Base-by-base conservation (phyloP, 2,888 invertebrate species). In the Tetragonula carbonaria region DNA sequence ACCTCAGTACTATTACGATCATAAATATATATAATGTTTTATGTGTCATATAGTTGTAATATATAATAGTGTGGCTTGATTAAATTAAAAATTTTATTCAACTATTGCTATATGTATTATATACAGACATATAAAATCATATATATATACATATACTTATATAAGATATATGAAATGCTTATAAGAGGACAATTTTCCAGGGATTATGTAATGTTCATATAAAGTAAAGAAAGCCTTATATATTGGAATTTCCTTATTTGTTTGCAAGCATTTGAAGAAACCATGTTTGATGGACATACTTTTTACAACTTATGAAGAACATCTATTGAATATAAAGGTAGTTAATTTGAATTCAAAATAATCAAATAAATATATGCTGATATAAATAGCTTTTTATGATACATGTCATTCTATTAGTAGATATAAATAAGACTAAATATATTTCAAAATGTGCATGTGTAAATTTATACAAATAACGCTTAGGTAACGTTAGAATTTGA, bases 261-360 rank as follows among this genome's bases (percentile, higher is more conserved):
- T 89, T 88, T 88, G 63, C 87, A 88, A 88, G 80, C 85, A 82
- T 88, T 89, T 82, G 87, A 89, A 88, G 89, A 88, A 86, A 88
- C 86, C 86, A 86, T 86, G 79, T 88, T 88, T 85, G 88, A 73
- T 65, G 88, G 84, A 65, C 83, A 87, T 89, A 87, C 85, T 88
- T 88, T 88, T 88, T 73, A 88, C 86, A 84, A 77, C 80, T 89
- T 86, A 76, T 66, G 87, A 88, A 89, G 88, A 88, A 89, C 86
- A 87, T 33, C 77, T 72, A 83, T 87, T 75, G 75, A 76, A 68
- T 88, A 80, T 83, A 88, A 88, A 89, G 89, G 88, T 89, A 88
- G 77, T 73, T 77, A 86, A 87, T 77, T 84, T 68, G 77, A 82
- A 86, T 62, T 80, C 83, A 80, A 80, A 83, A 74, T 87, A 80